Base-by-base conservation (phyloP, 1,140 invertebrate species). In the Anadara kagoshimensis region DNA sequence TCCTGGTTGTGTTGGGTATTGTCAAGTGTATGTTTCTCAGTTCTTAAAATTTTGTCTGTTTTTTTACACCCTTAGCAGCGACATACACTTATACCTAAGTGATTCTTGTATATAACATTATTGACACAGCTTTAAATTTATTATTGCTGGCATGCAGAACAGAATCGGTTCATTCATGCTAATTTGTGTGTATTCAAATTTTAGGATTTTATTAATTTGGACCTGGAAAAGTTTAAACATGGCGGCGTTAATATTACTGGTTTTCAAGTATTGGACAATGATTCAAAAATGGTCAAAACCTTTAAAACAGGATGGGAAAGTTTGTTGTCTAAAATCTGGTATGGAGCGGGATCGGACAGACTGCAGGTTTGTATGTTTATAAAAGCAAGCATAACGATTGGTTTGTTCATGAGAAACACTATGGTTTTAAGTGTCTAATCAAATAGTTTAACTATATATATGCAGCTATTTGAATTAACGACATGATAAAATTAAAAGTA, bases 181-280 rank as follows among this genome's bases (percentile, higher is more conserved):
- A 20, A 1, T 12, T 36, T 61, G 41, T 26, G n/a, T 61, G 20
- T 29, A 67, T 53, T 18, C 7, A 41, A 18, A 16, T 36, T 58
- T 63, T 74, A 87, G 86, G 84, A 80, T 47, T 84, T 89, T 64
- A 69, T 79, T 5, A 83, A 79, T 36, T 81, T 88, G n/a, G 80
- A 87, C 24, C 69, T 89, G 11, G 79, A 87, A 56, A 81, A 87
- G 67, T 89, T 89, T 69, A 79, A 80, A 65, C 87, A 89, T 70
- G 88, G 89, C 20, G 87, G 88, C 16, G 90, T 89, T 0, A 89
- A 90, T 65, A 86, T 90, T 12, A 89, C 85, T 16, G 89, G 89
- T 11, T 89, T 90, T 72, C 88, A 90, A 67, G 51, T 87, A 29
- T 75, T 89, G 0, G 78, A 84, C 56, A 73, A 78, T 54, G 63